Percentiles rank a stretch among this genome's conserved stretches.
Conservation (phyloP, 2,113 vertebrate genomes). For the Argyrosomus japonicus region DNA sequence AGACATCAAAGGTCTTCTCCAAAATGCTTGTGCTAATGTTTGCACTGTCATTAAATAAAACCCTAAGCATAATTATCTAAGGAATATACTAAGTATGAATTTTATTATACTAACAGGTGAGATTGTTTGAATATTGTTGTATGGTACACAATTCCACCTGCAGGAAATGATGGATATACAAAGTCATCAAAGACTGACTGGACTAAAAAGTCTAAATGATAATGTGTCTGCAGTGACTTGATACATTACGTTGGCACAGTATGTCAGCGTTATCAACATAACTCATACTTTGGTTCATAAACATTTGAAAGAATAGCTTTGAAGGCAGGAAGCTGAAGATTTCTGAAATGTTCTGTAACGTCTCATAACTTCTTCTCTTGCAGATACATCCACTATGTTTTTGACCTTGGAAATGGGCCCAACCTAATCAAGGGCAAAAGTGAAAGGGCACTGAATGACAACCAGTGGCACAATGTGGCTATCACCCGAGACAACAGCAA, state of each 20-base stretch:
- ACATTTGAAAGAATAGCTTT: not conserved
- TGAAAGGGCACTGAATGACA: slow-evolving; percentile 93
- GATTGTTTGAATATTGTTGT: not conserved
- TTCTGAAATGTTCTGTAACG: not conserved
- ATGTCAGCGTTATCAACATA: not conserved
- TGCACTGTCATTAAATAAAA: not conserved
- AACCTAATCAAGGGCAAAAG: slow-evolving; percentile 98
- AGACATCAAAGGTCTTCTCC: not conserved
- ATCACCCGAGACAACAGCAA: slow-evolving; percentile 98
- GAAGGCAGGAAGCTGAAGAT: not conserved
- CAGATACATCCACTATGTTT: slow-evolving; percentile 99
- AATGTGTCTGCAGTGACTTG: not conserved
- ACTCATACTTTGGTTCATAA: not conserved
- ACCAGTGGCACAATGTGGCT: slow-evolving; percentile 98
- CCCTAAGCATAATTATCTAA: not conserved
- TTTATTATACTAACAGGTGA: not conserved
- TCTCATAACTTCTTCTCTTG: not conserved
- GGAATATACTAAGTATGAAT: not conserved
- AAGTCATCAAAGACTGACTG: not conserved
- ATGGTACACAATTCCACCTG: not conserved
- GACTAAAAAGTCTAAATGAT: not conserved
- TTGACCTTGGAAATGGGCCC: slow-evolving; percentile 97
- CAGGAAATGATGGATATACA: not conserved
- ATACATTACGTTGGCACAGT: not conserved
- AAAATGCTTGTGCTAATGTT: too few relatives aligned